A percentile compares a stretch with the other conserved stretches of the same genome.
Conservation (phyloP, 2,888 invertebrate species). For the Ochlodes sylvanus region DNA sequence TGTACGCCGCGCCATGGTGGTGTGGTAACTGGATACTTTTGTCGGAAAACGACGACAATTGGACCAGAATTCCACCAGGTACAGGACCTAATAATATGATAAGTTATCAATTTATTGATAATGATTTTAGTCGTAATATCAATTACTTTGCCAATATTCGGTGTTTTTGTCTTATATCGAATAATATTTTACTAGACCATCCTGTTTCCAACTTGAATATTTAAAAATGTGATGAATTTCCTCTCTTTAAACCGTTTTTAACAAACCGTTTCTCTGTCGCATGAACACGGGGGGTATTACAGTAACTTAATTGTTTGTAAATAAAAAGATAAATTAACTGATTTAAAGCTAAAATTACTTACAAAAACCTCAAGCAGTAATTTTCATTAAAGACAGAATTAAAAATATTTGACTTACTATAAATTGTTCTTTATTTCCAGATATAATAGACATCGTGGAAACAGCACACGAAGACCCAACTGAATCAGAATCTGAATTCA, state of each 20-base stretch:
- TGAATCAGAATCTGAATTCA: slow-evolving; percentile 94
- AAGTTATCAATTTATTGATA: background rate
- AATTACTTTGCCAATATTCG: too few relatives aligned
- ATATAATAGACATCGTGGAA: slow-evolving; percentile 60
- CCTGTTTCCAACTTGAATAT: too few relatives aligned
- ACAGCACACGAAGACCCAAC: slow-evolving; percentile 79
- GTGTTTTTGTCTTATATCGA: too few relatives aligned
- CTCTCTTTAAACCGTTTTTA: too few relatives aligned
- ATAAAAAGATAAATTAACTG: too few relatives aligned
- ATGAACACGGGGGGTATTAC: too few relatives aligned
- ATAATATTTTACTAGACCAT: too few relatives aligned
- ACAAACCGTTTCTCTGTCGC: too few relatives aligned
- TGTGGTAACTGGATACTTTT: slow-evolving; percentile 90
- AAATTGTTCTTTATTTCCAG: slow-evolving; percentile 47
- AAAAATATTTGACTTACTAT: background rate
- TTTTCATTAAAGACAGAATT: background rate
- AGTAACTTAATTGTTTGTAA: too few relatives aligned
- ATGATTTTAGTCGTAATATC: too few relatives aligned
- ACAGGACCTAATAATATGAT: slow-evolving; percentile 18
- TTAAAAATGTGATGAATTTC: too few relatives aligned
- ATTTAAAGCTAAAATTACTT: too few relatives aligned
- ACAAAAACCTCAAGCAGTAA: background rate
- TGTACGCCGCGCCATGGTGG: slow-evolving; percentile 92
- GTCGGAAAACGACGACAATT: slow-evolving; percentile 75
- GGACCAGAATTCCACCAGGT: slow-evolving; percentile 79